A percentile compares a stretch with the other conserved stretches of the same genome.
Evolutionary conservation across 2,797 vertebrate genomes (phyloP).

Genomic region (Acanthis flammea): DNA sequence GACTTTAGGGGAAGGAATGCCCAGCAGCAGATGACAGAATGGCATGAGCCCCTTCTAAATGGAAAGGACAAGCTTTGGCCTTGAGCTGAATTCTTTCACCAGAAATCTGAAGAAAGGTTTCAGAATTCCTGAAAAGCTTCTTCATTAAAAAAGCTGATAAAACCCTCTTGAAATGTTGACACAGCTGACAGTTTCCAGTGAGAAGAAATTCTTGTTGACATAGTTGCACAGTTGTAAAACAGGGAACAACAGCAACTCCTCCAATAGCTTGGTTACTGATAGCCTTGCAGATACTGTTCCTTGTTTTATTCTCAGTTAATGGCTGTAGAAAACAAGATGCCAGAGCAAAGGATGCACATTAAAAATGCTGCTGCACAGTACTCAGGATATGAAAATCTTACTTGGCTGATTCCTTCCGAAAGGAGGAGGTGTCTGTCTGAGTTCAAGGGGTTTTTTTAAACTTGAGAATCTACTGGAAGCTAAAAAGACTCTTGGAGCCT

Average conservation of each 20-base stretch:
- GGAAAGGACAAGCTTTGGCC: neutral
- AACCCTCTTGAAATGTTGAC: neutral
- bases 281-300: neutral
- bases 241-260: neutral
- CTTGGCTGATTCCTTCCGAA: neutral
- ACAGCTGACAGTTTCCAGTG: neutral
- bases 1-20: neutral
- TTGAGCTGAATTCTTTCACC: neutral
- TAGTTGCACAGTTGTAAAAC: neutral
- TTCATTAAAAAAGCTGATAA: neutral
- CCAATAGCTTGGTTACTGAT: neutral
- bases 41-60: neutral
- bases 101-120: neutral
- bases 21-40: neutral
- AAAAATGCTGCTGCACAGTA: neutral
- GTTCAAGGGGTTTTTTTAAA: neutral
- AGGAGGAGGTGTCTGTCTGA: neutral
- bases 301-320: neutral
- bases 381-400: neutral
- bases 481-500: neutral
- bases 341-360: neutral
- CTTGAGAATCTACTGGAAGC: neutral
- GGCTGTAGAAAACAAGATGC: neutral
- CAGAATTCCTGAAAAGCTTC: neutral
- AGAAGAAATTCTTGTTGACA: neutral